Conservation (phyloP, 2,113 vertebrate species). For the Myotis brandtii region DNA sequence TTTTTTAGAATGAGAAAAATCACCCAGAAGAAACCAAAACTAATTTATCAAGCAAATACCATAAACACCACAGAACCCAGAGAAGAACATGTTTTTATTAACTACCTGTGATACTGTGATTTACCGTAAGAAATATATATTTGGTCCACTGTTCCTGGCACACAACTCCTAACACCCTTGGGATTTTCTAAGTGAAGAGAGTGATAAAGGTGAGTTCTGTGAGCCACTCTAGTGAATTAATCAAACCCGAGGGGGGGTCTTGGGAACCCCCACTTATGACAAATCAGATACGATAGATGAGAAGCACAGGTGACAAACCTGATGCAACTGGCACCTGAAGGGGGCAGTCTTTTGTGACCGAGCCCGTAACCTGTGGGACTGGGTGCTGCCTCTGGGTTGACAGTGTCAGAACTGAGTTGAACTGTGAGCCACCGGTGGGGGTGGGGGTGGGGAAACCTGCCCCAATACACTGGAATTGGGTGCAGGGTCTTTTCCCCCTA, state of each 20-base stretch:
- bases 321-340: background rate
- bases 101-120: background rate
- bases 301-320: background rate
- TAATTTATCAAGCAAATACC: background rate
- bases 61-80: background rate
- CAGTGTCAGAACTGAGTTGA: background rate
- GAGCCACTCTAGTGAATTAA: background rate
- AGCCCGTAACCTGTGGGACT: background rate
- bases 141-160: background rate
- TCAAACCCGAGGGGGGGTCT: background rate
- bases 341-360: background rate
- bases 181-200: background rate
- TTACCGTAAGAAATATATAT: background rate
- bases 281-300: background rate
- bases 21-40: background rate
- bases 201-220: background rate
- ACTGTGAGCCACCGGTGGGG: background rate
- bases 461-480: background rate
- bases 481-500: background rate
- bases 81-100: background rate
- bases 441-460: background rate
- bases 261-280: background rate
- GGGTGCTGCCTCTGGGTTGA: background rate
- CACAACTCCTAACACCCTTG: background rate
- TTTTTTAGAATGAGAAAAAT: conserved; percentile 11